Evolutionary conservation across 2,797 vertebrate species (phyloP).

Genomic region (Neosalanx taihuensis): DNA sequence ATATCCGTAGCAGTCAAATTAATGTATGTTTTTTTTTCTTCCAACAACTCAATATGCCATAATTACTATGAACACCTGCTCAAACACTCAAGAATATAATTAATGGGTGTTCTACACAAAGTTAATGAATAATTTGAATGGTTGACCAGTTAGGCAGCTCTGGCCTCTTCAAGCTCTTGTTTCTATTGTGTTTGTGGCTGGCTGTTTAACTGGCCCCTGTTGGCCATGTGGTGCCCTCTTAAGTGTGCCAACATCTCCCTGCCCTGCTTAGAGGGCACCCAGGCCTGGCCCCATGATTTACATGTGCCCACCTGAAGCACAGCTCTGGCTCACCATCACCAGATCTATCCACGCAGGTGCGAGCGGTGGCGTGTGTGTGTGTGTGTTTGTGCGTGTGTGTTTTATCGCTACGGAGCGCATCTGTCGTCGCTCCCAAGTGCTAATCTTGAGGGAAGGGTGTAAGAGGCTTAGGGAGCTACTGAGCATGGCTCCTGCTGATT

Average conservation of each 20-base stretch:
- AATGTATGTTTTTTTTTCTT: neutral
- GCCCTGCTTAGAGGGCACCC: constrained; percentile 64
- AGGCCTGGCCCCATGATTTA: constrained; percentile 67
- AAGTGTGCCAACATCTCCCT: constrained; percentile 46
- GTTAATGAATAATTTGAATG: constrained; percentile 49
- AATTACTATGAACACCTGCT: constrained; percentile 3
- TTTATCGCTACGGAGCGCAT: constrained; percentile 74
- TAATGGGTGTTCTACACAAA: constrained; percentile 48
- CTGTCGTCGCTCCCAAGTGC: constrained; percentile 78
- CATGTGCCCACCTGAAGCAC: constrained; percentile 62
- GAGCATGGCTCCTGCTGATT: constrained; percentile 78
- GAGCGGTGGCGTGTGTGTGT: constrained; percentile 24
- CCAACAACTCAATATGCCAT: neutral
- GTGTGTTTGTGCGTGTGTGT: constrained; percentile 41
- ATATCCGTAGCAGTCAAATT: neutral
- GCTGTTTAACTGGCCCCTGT: constrained; percentile 61
- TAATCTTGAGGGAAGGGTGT: constrained; percentile 83
- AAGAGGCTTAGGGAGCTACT: constrained; percentile 82
- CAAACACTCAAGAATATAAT: constrained; percentile 32
- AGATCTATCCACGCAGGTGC: constrained; percentile 79
- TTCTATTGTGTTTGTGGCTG: constrained; percentile 58
- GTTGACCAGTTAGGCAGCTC: constrained; percentile 23
- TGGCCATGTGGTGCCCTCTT: constrained; percentile 56
- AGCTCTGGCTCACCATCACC: constrained; percentile 61
- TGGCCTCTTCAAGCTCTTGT: constrained; percentile 27